Evolutionary conservation across 2,113 vertebrate genomes (phyloP).

Genomic region (Climacteris rufus): DNA sequence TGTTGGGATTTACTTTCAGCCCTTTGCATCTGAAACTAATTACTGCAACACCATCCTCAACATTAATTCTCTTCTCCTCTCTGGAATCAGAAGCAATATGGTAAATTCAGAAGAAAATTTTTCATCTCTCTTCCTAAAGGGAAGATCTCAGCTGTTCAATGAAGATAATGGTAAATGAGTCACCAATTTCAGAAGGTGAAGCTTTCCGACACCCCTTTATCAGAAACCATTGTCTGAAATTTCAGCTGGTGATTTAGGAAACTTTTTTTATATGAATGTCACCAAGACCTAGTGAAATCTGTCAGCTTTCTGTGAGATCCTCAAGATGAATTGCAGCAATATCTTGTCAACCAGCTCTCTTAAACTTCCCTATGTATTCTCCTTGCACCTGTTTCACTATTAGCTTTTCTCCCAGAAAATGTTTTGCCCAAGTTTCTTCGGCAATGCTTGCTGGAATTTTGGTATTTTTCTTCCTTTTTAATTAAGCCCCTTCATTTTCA

Average conservation of each 20-base stretch:
- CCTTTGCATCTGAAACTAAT: slow-evolving; percentile 15
- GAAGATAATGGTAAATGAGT: slow-evolving; percentile 37
- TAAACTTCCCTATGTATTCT: slow-evolving; percentile 34
- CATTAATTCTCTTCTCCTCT: slow-evolving; percentile 50
- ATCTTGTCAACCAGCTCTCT: slow-evolving; percentile 30
- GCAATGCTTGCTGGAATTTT: background rate
- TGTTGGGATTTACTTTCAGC: slow-evolving; percentile 47
- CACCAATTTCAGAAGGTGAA: slow-evolving; percentile 54
- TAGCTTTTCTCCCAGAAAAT: background rate
- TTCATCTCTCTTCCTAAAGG: slow-evolving; percentile 27
- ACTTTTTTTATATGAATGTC: slow-evolving; percentile 52
- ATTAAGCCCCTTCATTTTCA: background rate
- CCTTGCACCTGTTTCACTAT: background rate
- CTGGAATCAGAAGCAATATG: slow-evolving; percentile 42
- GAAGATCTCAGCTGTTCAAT: background rate
- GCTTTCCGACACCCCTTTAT: slow-evolving; percentile 18
- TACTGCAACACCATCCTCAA: slow-evolving; percentile 1
- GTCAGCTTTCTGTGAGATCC: slow-evolving; percentile 57
- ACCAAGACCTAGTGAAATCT: slow-evolving; percentile 53
- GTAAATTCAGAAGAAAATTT: slow-evolving; percentile 39
- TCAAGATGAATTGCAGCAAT: slow-evolving; percentile 51
- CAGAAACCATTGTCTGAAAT: slow-evolving; percentile 51
- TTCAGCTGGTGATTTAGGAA: slow-evolving; percentile 63
- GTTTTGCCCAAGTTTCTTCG: background rate
- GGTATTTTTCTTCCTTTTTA: background rate